Base-by-base conservation (phyloP, 1,140 invertebrate genomes). In the Drosophila insularis region DNA sequence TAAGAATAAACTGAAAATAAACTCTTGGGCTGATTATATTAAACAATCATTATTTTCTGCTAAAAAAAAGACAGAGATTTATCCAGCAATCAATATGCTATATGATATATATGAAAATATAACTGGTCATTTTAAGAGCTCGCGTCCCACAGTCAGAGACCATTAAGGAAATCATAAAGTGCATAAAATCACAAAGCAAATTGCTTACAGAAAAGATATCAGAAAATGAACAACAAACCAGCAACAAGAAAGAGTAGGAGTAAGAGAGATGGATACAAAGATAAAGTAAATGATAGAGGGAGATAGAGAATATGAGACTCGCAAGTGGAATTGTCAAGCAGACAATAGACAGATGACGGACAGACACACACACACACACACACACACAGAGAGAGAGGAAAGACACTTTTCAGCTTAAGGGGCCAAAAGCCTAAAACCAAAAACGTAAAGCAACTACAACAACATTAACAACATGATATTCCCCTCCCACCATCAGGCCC, bases 81-180 rank as follows among this genome's bases (percentile, higher is more conserved):
- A 50, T 50, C 17, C 8, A 50, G 43, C 43, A 50, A 50, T 50
- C 43, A 50, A 50, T 50, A 50, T 50, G 8, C 2, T 50, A 50
- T 50, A 50, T 50, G 14, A 19, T 50, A 50, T 14, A 50, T 14
- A 46, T 19, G 17, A 3, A 4, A 19, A 46, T 46, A 46, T 46
- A 17, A 17, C 43, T 50, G 17, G 43, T 50, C 43, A 50, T 50
- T 50, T 50, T 50, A 50, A 50, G 43, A 21, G 43, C 17, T 50
- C 17, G 43, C 19, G 17, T 40, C 59, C 21, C 39, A 23, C 40
- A 53, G 61, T 17, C 13, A 19, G 37, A 63, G 46, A 60, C 63
- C 75, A 78, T 72, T 78, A 78, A 78, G 74, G 75, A 78, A 78
- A 78, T 78, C 75, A 78, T 78, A 78, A 78, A 78, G 75, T 78